Percentiles rank a stretch among this genome's conserved stretches.
These are phyloP conservation scores for Synaphobranchus kaupii DNA, from an alignment of 2,797 vertebrate species.

Conservation along the genomic window DNA sequence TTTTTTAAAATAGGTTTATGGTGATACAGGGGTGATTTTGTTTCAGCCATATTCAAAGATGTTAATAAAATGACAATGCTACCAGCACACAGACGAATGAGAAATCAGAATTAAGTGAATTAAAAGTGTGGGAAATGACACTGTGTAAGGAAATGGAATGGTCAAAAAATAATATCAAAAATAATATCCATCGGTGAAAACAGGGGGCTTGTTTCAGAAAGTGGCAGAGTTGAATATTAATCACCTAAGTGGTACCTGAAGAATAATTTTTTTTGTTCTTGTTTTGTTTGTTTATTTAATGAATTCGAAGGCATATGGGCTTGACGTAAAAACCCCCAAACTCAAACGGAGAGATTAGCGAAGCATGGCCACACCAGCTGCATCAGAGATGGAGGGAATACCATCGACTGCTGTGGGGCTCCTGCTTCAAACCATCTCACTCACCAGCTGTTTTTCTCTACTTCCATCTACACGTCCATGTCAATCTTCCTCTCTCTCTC, in stretches of 20 bases:
- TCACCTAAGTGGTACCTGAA: slow-evolving; percentile 24
- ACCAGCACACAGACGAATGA: slow-evolving; percentile 5
- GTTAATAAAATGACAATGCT: not conserved
- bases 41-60: not conserved
- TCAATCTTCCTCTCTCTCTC: not conserved
- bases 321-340: not conserved
- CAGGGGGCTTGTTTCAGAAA: slow-evolving; percentile 10
- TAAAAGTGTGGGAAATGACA: slow-evolving; percentile 10
- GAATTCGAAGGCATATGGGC: slow-evolving; percentile 25
- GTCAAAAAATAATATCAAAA: not conserved
- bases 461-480: not conserved
- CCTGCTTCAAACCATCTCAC: not conserved
- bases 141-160: not conserved
- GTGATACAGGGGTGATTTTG: not conserved
- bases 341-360: slow-evolving; percentile 10
- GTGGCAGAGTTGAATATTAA: slow-evolving; percentile 28
- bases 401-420: not conserved
- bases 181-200: not conserved
- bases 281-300: slow-evolving; percentile 12
- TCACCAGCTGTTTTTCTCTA: not conserved
- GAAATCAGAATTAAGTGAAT: slow-evolving; percentile 1
- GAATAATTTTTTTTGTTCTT: not conserved
- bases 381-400: not conserved
- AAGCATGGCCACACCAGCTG: slow-evolving; percentile 10
- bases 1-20: not conserved